Conservation (phyloP, 2,113 vertebrate genomes). For the Rhinopithecus roxellana region DNA sequence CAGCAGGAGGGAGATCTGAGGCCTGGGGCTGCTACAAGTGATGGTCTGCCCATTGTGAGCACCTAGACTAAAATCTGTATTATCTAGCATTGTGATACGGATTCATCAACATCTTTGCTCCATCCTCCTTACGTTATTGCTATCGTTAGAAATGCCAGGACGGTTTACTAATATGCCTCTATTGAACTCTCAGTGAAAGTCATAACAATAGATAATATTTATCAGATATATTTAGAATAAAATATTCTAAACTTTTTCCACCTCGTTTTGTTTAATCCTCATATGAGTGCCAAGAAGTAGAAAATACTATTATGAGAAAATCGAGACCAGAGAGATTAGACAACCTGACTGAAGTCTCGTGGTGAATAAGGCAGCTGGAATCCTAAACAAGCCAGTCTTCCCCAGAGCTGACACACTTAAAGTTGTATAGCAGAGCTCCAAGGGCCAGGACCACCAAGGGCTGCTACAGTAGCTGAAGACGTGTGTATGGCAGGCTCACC, state of each 20-base stretch:
- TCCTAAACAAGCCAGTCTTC: background rate
- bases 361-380: background rate
- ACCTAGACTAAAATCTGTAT: background rate
- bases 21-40: background rate
- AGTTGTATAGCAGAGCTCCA: background rate
- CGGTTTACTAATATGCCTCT: background rate
- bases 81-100: background rate
- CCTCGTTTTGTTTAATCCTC: background rate
- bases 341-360: background rate
- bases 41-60: background rate
- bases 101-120: background rate
- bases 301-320: background rate
- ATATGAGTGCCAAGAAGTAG: background rate
- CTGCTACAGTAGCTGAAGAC: background rate
- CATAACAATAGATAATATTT: conserved; percentile 7
- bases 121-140: background rate
- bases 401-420: background rate
- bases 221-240: background rate
- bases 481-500: background rate
- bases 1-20: rapidly evolving
- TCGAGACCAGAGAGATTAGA: background rate
- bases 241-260: background rate
- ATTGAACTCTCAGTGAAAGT: background rate
- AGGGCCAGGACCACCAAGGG: background rate
- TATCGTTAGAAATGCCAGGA: background rate